phyloP scores from a whole-genome alignment of 2,797 vertebrate species.

The Centroberyx gerrardi region DNA sequence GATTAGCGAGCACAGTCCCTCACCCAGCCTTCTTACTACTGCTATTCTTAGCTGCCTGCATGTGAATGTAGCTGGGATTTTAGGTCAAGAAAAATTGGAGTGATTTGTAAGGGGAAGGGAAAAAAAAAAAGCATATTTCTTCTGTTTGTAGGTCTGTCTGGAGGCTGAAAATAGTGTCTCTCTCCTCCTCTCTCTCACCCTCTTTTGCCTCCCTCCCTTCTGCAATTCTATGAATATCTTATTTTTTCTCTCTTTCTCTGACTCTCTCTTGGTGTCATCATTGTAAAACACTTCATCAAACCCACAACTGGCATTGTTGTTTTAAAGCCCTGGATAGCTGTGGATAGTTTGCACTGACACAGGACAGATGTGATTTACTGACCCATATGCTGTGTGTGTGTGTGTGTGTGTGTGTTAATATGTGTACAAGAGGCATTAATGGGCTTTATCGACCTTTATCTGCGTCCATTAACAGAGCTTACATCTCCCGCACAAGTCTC shows the following conservation, averaged over 20 bases:
- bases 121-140: constrained; percentile 36
- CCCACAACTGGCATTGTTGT: too few relatives aligned
- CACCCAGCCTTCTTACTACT: not conserved
- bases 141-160: constrained; percentile 48
- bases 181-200: not conserved
- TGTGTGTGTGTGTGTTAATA: too few relatives aligned
- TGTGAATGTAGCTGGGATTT: constrained; percentile 22
- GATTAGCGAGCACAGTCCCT: not conserved
- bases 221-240: not conserved
- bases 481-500: too few relatives aligned
- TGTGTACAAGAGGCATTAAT: too few relatives aligned
- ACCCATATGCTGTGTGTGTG: too few relatives aligned
- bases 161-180: constrained; percentile 50
- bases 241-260: not conserved
- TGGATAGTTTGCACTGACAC: too few relatives aligned
- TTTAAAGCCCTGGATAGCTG: too few relatives aligned
- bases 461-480: too few relatives aligned
- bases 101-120: not conserved
- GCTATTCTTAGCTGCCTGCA: constrained; percentile 33
- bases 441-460: too few relatives aligned
- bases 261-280: too few relatives aligned
- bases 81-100: constrained; percentile 1
- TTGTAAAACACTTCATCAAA: too few relatives aligned
- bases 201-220: not conserved
- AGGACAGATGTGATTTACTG: too few relatives aligned